A percentile compares a stretch with the other conserved stretches of the same genome.
Evolutionary conservation across 2,797 vertebrate genomes (phyloP).

Genomic region (Erpetoichthys calabaricus): DNA sequence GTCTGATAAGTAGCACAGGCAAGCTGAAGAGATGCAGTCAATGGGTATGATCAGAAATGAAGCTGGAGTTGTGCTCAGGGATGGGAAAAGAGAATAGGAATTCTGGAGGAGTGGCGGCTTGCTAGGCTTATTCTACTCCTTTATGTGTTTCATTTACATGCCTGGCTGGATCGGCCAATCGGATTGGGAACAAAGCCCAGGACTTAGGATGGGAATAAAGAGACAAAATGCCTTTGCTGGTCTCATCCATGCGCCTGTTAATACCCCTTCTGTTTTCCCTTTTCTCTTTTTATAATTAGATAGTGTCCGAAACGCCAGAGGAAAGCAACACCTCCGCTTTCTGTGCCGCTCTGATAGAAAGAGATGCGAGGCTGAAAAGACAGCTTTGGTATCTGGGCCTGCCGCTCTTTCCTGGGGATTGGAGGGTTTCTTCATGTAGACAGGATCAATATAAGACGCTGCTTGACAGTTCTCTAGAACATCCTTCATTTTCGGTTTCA

Average conservation of each 20-base stretch:
- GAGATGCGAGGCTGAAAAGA: slow-evolving; percentile 55
- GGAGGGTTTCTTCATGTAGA: no score
- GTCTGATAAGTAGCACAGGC: no score
- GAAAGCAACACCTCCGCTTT: slow-evolving; percentile 68
- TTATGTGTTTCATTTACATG: slow-evolving; percentile 96
- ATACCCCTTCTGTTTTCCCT: slow-evolving; percentile 65
- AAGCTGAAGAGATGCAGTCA: slow-evolving; percentile 12
- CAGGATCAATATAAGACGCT: no score
- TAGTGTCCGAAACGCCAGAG: slow-evolving; percentile 72
- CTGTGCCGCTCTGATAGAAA: slow-evolving; percentile 65
- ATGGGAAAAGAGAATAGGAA: slow-evolving; percentile 31
- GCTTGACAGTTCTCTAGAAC: no score
- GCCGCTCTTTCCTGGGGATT: slow-evolving; percentile 43
- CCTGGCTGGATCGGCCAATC: slow-evolving; percentile 85
- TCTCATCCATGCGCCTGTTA: slow-evolving; percentile 67
- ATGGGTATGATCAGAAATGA: slow-evolving; percentile 23
- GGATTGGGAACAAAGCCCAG: slow-evolving; percentile 72
- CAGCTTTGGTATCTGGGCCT: slow-evolving; percentile 63
- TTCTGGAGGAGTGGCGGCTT: slow-evolving; percentile 53
- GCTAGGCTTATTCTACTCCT: slow-evolving; percentile 70
- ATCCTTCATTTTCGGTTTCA: no score
- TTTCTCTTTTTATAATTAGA: slow-evolving; percentile 67
- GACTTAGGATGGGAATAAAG: slow-evolving; percentile 72
- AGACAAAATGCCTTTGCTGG: slow-evolving; percentile 70
- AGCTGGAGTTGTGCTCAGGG: slow-evolving; percentile 18